Percentiles rank a stretch among this genome's conserved stretches.
These are phyloP conservation scores for Linyphia triangularis DNA, from an alignment of 2,888 invertebrate genomes.

Conservation along the genomic window DNA sequence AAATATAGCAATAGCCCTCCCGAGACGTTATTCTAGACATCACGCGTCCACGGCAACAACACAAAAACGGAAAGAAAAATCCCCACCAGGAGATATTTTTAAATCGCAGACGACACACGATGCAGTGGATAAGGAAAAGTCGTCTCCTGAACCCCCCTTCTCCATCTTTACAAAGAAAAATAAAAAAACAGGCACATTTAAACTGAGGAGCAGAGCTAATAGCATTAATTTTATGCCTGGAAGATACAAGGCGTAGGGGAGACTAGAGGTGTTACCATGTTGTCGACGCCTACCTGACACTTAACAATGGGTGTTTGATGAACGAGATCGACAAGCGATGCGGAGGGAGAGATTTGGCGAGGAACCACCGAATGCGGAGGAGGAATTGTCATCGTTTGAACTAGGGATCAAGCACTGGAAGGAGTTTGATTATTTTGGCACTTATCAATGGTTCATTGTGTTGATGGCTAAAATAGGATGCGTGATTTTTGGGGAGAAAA, in stretches of 20 bases:
- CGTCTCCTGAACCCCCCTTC: too few species aligned
- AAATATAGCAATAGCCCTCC: slow-evolving; percentile 51
- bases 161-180: not conserved
- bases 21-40: slow-evolving; percentile 51
- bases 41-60: not conserved
- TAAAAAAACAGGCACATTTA: not conserved
- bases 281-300: slow-evolving; percentile 18
- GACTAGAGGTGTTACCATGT: slow-evolving; percentile 1
- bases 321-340: not conserved
- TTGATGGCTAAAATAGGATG: too few species aligned
- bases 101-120: not conserved
- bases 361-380: not conserved
- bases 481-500: too few species aligned
- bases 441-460: too few species aligned
- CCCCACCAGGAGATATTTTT: slow-evolving; percentile 32
- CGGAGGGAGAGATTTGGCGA: slow-evolving; percentile 9
- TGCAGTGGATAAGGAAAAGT: not conserved
- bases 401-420: too few species aligned
- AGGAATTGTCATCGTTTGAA: not conserved
- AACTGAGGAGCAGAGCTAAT: not conserved
- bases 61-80: slow-evolving; percentile 18
- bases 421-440: too few species aligned
- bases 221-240: not conserved
- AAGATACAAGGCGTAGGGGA: not conserved
- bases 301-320: slow-evolving; percentile 16